phyloP scores from a whole-genome alignment of 2,888 invertebrate species.

The Spisula solida region DNA sequence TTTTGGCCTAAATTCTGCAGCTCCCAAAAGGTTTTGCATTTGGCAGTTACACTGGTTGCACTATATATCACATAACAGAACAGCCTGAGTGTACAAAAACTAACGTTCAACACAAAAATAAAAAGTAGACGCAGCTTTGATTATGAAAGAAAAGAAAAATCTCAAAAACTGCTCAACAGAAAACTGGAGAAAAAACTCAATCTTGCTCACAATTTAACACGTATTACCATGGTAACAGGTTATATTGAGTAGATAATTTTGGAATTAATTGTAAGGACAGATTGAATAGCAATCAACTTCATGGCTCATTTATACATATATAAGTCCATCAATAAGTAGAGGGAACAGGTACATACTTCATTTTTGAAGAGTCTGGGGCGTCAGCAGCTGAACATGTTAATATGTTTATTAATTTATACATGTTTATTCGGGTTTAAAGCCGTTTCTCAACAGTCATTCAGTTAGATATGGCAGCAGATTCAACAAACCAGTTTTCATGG shows the following conservation, averaged over 20 bases:
- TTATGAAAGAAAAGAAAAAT: neutral
- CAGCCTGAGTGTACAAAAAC: neutral
- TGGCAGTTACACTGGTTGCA: too few relatives aligned
- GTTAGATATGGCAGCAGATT: too few relatives aligned
- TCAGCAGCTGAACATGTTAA: neutral
- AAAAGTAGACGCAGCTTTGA: neutral
- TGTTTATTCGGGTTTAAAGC: too few relatives aligned
- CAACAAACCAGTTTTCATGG: too few relatives aligned
- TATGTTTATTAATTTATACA: neutral
- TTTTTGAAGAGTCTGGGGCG: neutral
- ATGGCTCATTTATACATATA: slow-evolving; percentile 23
- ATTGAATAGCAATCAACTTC: slow-evolving; percentile 47
- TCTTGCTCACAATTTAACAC: neutral
- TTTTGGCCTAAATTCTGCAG: too few relatives aligned
- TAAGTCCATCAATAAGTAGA: neutral
- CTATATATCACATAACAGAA: neutral
- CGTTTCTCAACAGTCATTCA: too few relatives aligned
- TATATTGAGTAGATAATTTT: slow-evolving; percentile 39
- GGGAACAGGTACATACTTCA: slow-evolving; percentile 5
- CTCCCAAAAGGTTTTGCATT: too few relatives aligned
- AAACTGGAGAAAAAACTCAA: neutral
- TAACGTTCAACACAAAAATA: neutral
- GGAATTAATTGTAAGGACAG: slow-evolving; percentile 38
- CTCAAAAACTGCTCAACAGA: neutral
- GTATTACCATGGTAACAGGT: slow-evolving; percentile 44